These are phyloP conservation scores for Montipora capricornis DNA, from an alignment of 64 coral and sea anemone genomes.

Conservation along the genomic window DNA sequence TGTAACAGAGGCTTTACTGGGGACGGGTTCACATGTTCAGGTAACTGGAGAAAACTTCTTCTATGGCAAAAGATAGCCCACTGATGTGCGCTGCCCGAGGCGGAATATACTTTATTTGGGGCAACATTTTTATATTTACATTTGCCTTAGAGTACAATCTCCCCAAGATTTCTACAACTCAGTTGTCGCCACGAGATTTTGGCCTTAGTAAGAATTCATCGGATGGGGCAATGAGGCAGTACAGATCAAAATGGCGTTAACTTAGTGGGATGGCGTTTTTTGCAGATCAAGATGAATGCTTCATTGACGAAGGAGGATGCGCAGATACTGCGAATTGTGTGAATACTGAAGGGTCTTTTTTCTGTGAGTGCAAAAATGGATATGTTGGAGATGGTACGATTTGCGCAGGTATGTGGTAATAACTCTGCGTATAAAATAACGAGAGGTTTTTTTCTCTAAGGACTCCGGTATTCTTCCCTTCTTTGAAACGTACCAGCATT, in stretches of 20 bases:
- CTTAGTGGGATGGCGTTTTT: background rate
- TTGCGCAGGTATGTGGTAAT: slow-evolving; percentile 43
- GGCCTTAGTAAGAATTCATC: no score
- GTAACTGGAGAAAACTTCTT: background rate
- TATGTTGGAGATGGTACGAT: slow-evolving; percentile 20
- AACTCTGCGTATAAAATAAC: no score
- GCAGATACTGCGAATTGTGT: slow-evolving; percentile 20
- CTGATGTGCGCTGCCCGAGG: no score
- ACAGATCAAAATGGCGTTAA: background rate
- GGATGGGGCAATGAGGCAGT: background rate
- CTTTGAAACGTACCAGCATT: no score
- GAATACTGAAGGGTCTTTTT: slow-evolving; percentile 55
- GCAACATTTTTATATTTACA: no score
- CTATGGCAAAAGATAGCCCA: no score
- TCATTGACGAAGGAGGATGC: slow-evolving; percentile 13
- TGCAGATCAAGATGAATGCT: slow-evolving; percentile 65
- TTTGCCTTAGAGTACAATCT: no score
- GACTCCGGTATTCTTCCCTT: no score
- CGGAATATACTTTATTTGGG: no score
- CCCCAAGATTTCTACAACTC: no score
- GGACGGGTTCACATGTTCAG: slow-evolving; percentile 63
- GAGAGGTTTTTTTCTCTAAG: no score
- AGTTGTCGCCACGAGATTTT: no score
- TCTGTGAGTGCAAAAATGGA: slow-evolving; percentile 48
- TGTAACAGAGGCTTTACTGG: slow-evolving; percentile 55